Percentiles rank a stretch among this genome's conserved stretches.
phyloP scores from a whole-genome alignment of 2,113 vertebrate genomes.

The Fulica atra region DNA sequence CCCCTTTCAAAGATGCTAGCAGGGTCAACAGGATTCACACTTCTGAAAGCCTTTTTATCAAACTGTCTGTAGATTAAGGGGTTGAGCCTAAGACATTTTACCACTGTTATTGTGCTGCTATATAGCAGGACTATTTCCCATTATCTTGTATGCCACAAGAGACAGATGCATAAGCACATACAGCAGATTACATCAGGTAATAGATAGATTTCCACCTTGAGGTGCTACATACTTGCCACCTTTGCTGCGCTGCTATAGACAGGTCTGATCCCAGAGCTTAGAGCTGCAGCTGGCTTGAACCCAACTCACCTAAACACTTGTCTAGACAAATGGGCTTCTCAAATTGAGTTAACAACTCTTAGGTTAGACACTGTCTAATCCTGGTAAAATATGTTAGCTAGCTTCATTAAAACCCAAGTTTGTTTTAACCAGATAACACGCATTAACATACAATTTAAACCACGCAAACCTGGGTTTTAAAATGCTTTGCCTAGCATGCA shows the following conservation, averaged over 20 bases:
- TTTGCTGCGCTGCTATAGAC: not conserved
- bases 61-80: not conserved
- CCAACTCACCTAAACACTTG: not conserved
- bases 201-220: not conserved
- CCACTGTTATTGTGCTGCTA: fast-evolving
- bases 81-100: not conserved
- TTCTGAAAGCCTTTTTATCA: not conserved
- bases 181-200: not conserved
- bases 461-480: not conserved
- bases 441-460: not conserved
- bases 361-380: not conserved
- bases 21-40: not conserved
- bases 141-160: not conserved
- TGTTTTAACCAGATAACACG: not conserved
- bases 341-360: not conserved
- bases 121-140: not conserved
- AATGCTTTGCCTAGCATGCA: not conserved
- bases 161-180: not conserved
- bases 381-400: not conserved
- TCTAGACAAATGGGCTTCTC: not conserved
- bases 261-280: not conserved
- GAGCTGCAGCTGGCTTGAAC: not conserved
- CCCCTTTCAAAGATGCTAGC: not conserved
- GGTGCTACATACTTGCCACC: not conserved
- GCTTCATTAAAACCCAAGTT: not conserved